phyloP scores from a whole-genome alignment of 1,140 invertebrate species.

The Venustaconcha ellipsiformis region DNA sequence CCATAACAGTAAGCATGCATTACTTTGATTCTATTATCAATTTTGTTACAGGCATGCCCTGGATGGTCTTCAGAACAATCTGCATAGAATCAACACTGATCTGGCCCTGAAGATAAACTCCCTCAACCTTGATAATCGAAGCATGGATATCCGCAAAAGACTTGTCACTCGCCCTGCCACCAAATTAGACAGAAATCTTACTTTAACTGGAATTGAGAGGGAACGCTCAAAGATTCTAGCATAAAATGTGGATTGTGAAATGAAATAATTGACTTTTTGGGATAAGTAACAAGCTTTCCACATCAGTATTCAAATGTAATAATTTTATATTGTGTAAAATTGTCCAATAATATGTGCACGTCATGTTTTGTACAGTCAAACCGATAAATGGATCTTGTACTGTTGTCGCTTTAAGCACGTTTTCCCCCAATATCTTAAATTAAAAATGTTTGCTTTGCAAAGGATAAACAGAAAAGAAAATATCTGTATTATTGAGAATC shows the following conservation, averaged over 20 bases:
- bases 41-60: slow-evolving; percentile 65
- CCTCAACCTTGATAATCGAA: slow-evolving; percentile 67
- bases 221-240: slow-evolving; percentile 60
- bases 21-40: neutral
- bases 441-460: no score
- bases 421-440: no score
- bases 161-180: slow-evolving; percentile 60
- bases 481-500: no score
- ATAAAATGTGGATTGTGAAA: slow-evolving; percentile 37
- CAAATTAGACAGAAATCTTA: slow-evolving; percentile 61
- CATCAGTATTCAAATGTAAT: no score
- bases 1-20: no score
- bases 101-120: slow-evolving; percentile 67
- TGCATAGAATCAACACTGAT: slow-evolving; percentile 69
- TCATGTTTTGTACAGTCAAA: no score
- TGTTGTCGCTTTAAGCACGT: no score
- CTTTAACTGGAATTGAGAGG: slow-evolving; percentile 64
- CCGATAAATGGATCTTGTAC: no score
- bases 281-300: no score
- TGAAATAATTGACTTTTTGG: neutral
- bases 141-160: slow-evolving; percentile 65
- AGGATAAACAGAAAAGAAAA: no score
- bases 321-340: no score
- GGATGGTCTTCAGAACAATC: slow-evolving; percentile 67
- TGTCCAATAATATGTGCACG: no score